Evolutionary conservation across 2,888 invertebrate genomes (phyloP).

Genomic region (Cosmia pyralina): DNA sequence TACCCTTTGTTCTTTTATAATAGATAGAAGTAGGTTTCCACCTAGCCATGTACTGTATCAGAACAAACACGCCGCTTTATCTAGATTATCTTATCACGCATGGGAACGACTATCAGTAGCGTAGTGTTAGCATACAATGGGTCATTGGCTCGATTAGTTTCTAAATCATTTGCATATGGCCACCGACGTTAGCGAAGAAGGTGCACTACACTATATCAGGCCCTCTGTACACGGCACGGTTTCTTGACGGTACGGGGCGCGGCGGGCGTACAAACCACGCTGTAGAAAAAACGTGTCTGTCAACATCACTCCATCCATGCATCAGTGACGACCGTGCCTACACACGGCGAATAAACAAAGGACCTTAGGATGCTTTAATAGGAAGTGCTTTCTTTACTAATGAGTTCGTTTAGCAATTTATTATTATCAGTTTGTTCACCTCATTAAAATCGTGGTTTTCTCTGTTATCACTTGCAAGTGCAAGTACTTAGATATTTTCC

Average conservation of each 20-base stretch:
- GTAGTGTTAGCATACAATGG: constrained; percentile 77
- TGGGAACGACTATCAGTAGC: constrained; percentile 75
- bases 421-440: constrained; percentile 37
- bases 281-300: too few relatives aligned
- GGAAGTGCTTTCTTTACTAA: constrained; percentile 45
- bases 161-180: constrained; percentile 71
- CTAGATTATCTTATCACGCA: constrained; percentile 74
- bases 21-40: constrained; percentile 41
- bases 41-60: constrained; percentile 38
- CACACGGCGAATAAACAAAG: too few relatives aligned
- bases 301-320: too few relatives aligned
- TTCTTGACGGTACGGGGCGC: too few relatives aligned
- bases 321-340: too few relatives aligned
- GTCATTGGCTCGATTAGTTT: constrained; percentile 73
- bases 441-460: neutral
- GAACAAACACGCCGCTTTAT: constrained; percentile 58
- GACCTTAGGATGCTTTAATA: constrained; percentile 34
- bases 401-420: constrained; percentile 32
- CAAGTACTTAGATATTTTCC: too few relatives aligned
- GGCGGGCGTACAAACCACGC: too few relatives aligned
- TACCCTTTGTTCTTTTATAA: constrained; percentile 54
- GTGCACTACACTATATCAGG: constrained; percentile 20
- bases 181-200: constrained; percentile 34
- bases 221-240: too few relatives aligned
- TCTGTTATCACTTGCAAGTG: neutral